Conservation (phyloP, 2,888 invertebrate species). For the Eupithecia insigniata region DNA sequence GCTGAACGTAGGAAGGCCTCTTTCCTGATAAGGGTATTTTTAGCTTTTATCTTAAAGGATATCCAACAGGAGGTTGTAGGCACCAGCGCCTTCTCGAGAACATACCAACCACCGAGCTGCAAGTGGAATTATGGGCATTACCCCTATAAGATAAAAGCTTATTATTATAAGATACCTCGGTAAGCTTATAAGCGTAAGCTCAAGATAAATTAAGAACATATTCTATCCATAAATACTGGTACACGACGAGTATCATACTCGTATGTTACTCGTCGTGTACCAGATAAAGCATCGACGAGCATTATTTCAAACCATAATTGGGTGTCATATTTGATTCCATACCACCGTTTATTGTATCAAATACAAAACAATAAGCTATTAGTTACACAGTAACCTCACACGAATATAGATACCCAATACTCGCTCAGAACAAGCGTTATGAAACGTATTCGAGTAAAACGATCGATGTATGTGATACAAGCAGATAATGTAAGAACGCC, state of each 20-base stretch:
- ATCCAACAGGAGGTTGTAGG: too few species aligned
- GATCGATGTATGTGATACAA: slow-evolving; percentile 54
- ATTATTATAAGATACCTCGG: too few species aligned
- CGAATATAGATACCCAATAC: slow-evolving; percentile 49
- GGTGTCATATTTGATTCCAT: slow-evolving; percentile 50
- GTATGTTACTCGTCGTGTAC: not conserved
- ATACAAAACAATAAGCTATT: slow-evolving; percentile 58
- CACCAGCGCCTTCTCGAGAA: too few species aligned
- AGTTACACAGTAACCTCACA: slow-evolving; percentile 50
- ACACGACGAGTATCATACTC: too few species aligned
- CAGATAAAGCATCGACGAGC: slow-evolving; percentile 14
- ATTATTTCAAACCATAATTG: slow-evolving; percentile 51
- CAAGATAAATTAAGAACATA: too few species aligned
- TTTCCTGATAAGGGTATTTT: too few species aligned
- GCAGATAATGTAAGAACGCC: slow-evolving; percentile 50
- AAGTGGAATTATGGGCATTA: too few species aligned
- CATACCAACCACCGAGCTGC: too few species aligned
- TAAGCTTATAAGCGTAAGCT: too few species aligned
- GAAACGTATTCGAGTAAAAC: slow-evolving; percentile 48
- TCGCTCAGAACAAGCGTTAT: slow-evolving; percentile 39
- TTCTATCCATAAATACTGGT: not conserved
- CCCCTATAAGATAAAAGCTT: too few species aligned
- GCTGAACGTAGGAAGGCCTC: too few species aligned
- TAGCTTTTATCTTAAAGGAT: too few species aligned
- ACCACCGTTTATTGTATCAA: slow-evolving; percentile 55